These are phyloP conservation scores for Gorsachius magnificus DNA, from an alignment of 2,797 vertebrate genomes.

Conservation along the genomic window DNA sequence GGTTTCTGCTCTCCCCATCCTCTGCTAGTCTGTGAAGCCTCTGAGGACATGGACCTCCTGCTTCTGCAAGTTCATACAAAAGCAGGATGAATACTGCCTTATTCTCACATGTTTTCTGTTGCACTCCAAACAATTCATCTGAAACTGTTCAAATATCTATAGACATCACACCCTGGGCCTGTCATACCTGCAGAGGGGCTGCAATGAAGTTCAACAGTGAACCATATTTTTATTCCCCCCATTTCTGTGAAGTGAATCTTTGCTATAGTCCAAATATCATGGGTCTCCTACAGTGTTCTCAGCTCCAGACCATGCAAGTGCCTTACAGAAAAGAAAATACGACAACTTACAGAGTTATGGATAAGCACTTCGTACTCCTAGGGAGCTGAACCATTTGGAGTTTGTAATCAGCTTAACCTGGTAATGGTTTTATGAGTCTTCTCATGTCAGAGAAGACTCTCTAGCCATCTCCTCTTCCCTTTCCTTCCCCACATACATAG, in stretches of 20 bases:
- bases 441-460: neutral
- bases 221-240: neutral
- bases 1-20: neutral
- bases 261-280: neutral
- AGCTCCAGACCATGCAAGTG: neutral
- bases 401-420: neutral
- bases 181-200: neutral
- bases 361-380: neutral
- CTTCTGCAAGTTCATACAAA: neutral
- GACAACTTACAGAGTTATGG: neutral
- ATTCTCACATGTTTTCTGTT: neutral
- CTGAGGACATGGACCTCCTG: neutral
- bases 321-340: neutral
- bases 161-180: neutral
- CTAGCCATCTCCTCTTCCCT: neutral
- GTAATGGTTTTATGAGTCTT: neutral
- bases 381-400: neutral
- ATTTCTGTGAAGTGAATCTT: neutral
- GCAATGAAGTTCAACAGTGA: neutral
- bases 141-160: neutral
- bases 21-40: neutral
- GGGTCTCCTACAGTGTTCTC: neutral
- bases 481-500: neutral
- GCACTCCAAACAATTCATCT: neutral
- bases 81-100: neutral